Base-by-base conservation (phyloP, 2,113 vertebrate genomes). In the Cygnus atratus region DNA sequence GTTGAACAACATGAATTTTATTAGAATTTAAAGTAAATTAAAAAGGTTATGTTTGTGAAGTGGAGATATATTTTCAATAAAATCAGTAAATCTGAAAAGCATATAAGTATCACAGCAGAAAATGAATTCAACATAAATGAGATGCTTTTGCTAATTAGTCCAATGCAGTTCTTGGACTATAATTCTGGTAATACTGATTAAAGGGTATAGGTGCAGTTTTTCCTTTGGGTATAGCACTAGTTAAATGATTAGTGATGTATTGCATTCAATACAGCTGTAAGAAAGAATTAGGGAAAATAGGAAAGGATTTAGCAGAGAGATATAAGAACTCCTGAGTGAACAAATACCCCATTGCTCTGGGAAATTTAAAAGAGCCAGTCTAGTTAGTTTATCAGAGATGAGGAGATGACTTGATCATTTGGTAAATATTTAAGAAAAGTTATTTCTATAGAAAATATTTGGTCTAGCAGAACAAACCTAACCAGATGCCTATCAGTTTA, bases 111-210 rank as follows among this genome's bases (percentile, higher is more conserved):
- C 68, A 84, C 54, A 37, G 41, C 46, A 65, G 66, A 82, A 95
- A 95, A 87, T 75, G 9, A 87, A 90, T 80, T 89, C 74, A 87
- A 87, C 41, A 33, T 59, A 46, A 94, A 83, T 71, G 16, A 74
- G 63, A 86, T 88, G 17, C 20, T 86, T 77, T 94, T 88, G n/a
- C 59, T 93, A 80, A 93, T 94, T 93, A 96, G 85, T 89, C 44
- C 85, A 92, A 3, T 91, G 72, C 43, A 70, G 20, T 83, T 91
- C 50, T 87, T 70, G 82, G 62, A 63, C 78, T 86, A 7, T 63
- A 90, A 85, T 63, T 77, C 67, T 90, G 43, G 57, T 90, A 65
- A 31, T 63, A 86, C 65, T 77, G 76, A 88, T 83, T 72, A 86
- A 90, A 80, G 58, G 71, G 85, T 74, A 67, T 46, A 77, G 58